phyloP scores from a whole-genome alignment of 2,797 vertebrate species.

The Catharus ustulatus region DNA sequence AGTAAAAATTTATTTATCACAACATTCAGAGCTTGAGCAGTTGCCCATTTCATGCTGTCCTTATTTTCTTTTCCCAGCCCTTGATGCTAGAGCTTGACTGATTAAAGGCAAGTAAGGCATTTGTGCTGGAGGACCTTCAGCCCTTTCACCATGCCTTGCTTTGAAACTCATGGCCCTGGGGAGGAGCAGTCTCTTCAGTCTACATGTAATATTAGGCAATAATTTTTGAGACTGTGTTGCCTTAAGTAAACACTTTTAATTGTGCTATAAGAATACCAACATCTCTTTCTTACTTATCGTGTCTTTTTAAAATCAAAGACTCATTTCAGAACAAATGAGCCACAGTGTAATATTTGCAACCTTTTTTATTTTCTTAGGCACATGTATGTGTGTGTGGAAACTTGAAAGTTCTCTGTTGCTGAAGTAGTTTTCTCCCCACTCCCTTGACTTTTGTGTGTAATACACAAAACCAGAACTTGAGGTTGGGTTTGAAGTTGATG shows the following conservation, averaged over 20 bases:
- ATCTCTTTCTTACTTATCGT: not conserved
- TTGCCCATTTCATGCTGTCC: not conserved
- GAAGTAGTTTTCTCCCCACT: not conserved
- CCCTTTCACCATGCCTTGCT: not conserved
- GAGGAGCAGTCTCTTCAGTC: not conserved
- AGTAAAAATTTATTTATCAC: not conserved
- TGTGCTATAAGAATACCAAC: not conserved
- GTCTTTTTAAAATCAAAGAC: not conserved
- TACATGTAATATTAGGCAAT: not conserved
- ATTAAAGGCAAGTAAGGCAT: not conserved
- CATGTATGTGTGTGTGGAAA: fast-evolving
- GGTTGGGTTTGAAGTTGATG: not conserved
- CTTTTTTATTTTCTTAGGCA: not conserved
- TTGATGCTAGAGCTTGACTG: not conserved
- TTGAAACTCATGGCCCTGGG: not conserved
- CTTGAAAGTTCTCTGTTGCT: not conserved
- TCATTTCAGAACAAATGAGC: not conserved
- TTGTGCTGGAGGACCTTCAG: not conserved
- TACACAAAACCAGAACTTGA: not conserved
- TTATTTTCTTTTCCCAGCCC: not conserved
- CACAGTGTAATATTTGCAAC: not conserved
- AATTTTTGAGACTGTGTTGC: constrained; percentile 14
- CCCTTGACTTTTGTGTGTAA: not conserved
- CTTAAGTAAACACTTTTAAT: constrained; percentile 10
- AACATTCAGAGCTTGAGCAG: not conserved